These are phyloP conservation scores for Littorina saxatilis DNA, from an alignment of 1,140 invertebrate species.

Conservation along the genomic window DNA sequence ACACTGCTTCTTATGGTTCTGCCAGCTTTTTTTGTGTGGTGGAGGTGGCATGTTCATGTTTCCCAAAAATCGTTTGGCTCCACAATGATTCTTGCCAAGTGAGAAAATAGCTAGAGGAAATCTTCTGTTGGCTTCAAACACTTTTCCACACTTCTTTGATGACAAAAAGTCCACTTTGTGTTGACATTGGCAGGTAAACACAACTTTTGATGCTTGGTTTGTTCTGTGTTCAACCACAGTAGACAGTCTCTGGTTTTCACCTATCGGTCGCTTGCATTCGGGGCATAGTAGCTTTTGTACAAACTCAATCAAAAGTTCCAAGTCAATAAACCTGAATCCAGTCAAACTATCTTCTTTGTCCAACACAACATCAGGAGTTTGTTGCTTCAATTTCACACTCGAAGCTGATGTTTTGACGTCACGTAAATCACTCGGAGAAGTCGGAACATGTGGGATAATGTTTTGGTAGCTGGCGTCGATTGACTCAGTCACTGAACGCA, in stretches of 20 bases:
- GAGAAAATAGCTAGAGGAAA: constrained; percentile 32
- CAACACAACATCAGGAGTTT: neutral
- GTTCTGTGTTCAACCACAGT: neutral
- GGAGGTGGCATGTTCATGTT: constrained; percentile 34
- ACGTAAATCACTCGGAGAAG: neutral
- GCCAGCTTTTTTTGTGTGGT: neutral
- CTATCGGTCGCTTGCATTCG: neutral
- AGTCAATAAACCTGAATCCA: neutral
- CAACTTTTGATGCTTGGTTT: neutral
- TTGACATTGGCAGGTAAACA: neutral
- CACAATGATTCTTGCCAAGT: neutral
- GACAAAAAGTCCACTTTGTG: neutral
- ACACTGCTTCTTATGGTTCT: neutral
- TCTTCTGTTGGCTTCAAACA: constrained; percentile 10
- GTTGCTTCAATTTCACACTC: neutral
- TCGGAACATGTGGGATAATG: neutral
- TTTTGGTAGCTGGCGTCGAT: neutral
- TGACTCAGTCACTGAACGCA: no score
- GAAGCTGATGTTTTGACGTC: neutral
- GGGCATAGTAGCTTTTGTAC: neutral
- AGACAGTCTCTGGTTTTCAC: neutral
- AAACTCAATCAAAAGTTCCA: neutral
- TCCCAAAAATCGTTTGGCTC: neutral
- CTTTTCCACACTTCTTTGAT: constrained; percentile 4
- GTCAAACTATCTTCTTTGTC: neutral